These are phyloP conservation scores for Halocynthia aurantium DNA, from an alignment of 23 tunicate genomes.

Conservation along the genomic window DNA sequence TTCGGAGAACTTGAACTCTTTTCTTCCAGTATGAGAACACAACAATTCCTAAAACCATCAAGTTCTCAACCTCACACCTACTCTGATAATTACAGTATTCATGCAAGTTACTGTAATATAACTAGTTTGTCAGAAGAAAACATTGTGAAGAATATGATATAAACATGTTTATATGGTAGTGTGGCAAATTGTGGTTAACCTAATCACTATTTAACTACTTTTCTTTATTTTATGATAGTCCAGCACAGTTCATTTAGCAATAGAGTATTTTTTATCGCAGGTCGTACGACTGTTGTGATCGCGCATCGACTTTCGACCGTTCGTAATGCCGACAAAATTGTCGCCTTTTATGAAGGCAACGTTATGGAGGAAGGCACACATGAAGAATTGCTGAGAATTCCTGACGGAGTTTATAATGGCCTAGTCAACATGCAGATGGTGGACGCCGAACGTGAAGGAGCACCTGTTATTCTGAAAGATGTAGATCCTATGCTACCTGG, in stretches of 20 bases:
- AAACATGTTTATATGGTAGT: background rate
- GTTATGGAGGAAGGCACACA: conserved; percentile 83
- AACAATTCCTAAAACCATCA: too few species aligned
- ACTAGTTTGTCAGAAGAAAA: background rate
- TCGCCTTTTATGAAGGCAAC: conserved; percentile 75
- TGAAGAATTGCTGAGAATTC: conserved; percentile 57
- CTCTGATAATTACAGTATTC: too few species aligned
- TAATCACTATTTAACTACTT: too few species aligned
- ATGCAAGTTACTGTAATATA: background rate
- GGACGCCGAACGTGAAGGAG: background rate
- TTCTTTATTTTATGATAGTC: too few species aligned
- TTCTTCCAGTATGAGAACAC: too few species aligned
- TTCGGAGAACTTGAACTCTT: too few species aligned
- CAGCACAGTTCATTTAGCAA: too few species aligned
- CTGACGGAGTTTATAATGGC: conserved; percentile 90
- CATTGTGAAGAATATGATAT: background rate
- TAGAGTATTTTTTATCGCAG: conserved; percentile 9
- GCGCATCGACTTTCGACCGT: conserved; percentile 97
- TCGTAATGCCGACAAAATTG: conserved; percentile 88
- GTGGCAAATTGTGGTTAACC: too few species aligned
- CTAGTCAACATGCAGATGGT: conserved; percentile 89
- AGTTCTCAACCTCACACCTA: too few species aligned
- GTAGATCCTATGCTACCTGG: too few species aligned
- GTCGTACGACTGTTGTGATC: conserved; percentile 93
- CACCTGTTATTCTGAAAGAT: too few species aligned